These are phyloP conservation scores for Prosopocoilus inquinatus DNA, from an alignment of 2,888 invertebrate genomes.

Conservation along the genomic window DNA sequence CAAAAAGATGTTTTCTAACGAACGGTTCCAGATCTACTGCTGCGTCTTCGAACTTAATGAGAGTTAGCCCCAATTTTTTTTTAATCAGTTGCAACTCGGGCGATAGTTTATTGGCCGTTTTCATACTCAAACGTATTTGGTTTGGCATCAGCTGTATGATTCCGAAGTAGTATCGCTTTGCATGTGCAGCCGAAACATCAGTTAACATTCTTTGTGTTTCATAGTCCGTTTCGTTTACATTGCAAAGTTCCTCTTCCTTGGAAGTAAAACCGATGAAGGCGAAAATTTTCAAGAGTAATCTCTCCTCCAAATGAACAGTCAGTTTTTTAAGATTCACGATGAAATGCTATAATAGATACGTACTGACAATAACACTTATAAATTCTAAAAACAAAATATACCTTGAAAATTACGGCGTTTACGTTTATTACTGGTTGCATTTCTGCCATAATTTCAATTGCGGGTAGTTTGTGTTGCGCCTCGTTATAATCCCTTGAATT, in stretches of 20 bases:
- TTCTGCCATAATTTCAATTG: slow-evolving; percentile 78
- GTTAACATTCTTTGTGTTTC: slow-evolving; percentile 77
- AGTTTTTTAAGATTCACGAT: slow-evolving; percentile 79
- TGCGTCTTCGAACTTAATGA: slow-evolving; percentile 97
- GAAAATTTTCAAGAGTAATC: slow-evolving; percentile 70
- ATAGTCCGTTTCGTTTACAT: slow-evolving; percentile 71
- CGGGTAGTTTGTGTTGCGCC: slow-evolving; percentile 60
- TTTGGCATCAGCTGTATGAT: slow-evolving; percentile 46
- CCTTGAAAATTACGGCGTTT: slow-evolving; percentile 83
- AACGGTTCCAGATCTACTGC: slow-evolving; percentile 89
- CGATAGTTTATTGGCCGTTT: slow-evolving; percentile 82
- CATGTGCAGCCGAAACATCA: slow-evolving; percentile 55
- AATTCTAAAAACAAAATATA: slow-evolving; percentile 32
- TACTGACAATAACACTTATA: no score
- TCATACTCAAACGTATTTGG: slow-evolving; percentile 83
- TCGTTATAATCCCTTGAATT: slow-evolving; percentile 53
- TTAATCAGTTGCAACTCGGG: slow-evolving; percentile 77
- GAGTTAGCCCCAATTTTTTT: slow-evolving; percentile 78
- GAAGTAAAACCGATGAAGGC: slow-evolving; percentile 59
- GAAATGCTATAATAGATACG: slow-evolving; percentile 61
- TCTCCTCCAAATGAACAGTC: slow-evolving; percentile 85
- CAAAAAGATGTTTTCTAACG: slow-evolving; percentile 83
- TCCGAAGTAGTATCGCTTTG: slow-evolving; percentile 45
- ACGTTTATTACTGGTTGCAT: slow-evolving; percentile 65
- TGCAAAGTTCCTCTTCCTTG: slow-evolving; percentile 56